Base-by-base conservation (phyloP, 92 coral and sea anemone genomes). In the Umimayanthus chanpuru region DNA sequence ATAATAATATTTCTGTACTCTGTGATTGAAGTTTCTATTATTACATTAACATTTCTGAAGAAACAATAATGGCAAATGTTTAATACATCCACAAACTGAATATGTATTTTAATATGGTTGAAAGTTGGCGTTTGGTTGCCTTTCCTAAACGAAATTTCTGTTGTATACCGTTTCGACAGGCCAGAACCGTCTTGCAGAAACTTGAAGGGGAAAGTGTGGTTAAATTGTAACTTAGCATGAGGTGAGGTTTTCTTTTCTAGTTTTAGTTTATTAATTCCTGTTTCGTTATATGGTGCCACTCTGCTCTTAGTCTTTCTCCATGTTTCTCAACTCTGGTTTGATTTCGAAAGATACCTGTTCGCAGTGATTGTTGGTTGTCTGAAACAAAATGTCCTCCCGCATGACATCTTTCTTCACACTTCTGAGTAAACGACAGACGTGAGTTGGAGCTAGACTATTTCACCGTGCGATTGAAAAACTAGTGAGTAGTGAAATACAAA, bases 1-100 rank as follows among this genome's bases (percentile, higher is more conserved):
- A 80, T 80, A 50, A 50, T 78, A 29, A 61, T 61, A 61, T 38
- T 18, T 70, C 58, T 11, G 53, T 20, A 43, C 36, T 66, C 26
- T 30, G 25, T 47, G 77, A 47, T 41, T 83, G 26, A 70, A 70
- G 76, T 29, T 82, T 50, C 26, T 82, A n/a, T 68, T 26, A 82
- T n/a, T 68, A 30, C 39, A 82, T 82, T 82, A 82, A 38, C 77
- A 49, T 82, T 21, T 67, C 77, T 82, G 16, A 47, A 83, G 65
- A 23, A 39, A n/a, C 56, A 65, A 5, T 25, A 20, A 29, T 68
- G 41, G 28, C 30, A 53, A 53, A 53, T 18, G 70, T 44, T 26
- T 26, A 55, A 55, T 28, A 56, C 70, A 11, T 26, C 41, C 20
- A 55, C 44, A 26, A 49, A 50, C 55, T 53, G 15, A 21, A 25